Evolutionary conservation across 1,140 invertebrate genomes (phyloP).

Genomic region (Bombus consobrinus): DNA sequence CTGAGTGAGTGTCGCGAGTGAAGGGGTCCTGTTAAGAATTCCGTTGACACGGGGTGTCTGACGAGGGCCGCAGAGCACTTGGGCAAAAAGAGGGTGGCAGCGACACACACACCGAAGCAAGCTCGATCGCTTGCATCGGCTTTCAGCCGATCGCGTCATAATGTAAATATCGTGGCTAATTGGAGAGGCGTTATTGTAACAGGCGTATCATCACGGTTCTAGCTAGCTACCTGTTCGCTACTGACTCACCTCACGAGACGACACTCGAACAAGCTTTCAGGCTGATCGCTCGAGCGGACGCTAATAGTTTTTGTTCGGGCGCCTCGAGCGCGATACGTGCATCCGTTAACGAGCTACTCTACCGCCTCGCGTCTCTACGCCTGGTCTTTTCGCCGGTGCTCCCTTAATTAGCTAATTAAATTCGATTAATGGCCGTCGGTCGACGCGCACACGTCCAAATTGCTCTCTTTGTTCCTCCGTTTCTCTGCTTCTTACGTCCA

Average conservation of each 20-base stretch:
- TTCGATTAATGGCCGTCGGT: conserved; percentile 60
- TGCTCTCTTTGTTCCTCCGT: conserved; percentile 61
- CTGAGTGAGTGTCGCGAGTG: not conserved
- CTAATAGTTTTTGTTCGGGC: conserved; percentile 75
- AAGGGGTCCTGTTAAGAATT: conserved; percentile 38
- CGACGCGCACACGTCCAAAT: conserved; percentile 60
- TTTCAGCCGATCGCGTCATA: conserved; percentile 73
- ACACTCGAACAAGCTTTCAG: conserved; percentile 73
- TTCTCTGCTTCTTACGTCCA: conserved; percentile 52
- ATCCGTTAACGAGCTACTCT: conserved; percentile 56
- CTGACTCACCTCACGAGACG: conserved; percentile 21
- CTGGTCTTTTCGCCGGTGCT: conserved; percentile 44
- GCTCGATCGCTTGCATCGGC: conserved; percentile 59
- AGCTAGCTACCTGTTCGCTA: conserved; percentile 14
- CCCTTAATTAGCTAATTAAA: conserved; percentile 74
- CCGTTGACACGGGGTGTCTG: conserved; percentile 53
- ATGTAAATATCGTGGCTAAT: conserved; percentile 82
- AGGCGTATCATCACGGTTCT: conserved; percentile 26
- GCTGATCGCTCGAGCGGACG: conserved; percentile 65
- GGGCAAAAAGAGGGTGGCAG: conserved; percentile 15
- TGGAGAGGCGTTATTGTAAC: conserved; percentile 76
- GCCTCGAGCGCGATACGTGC: conserved; percentile 53
- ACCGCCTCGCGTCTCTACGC: conserved; percentile 40
- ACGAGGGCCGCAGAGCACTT: conserved; percentile 55
- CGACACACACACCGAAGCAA: conserved; percentile 30